phyloP scores from a whole-genome alignment of 2,797 vertebrate genomes.

The Melanotaenia nigrans region DNA sequence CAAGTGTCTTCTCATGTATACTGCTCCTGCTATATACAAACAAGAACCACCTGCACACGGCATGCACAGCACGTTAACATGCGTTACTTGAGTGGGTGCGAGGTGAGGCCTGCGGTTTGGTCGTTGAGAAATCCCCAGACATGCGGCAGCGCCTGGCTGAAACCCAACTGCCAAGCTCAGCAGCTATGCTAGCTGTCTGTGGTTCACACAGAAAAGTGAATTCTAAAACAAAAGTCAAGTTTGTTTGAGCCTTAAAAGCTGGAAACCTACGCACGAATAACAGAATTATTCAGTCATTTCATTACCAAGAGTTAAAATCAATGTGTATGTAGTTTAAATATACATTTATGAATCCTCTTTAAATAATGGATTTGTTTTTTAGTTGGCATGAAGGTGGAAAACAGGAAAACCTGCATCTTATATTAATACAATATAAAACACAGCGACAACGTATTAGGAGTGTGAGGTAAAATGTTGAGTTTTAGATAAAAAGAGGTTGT shows the following conservation, averaged over 20 bases:
- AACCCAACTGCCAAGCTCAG: background rate
- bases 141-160: background rate
- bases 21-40: slow-evolving; percentile 11
- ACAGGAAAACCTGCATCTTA: too few relatives aligned
- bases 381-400: too few relatives aligned
- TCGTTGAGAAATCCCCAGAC: slow-evolving; percentile 48
- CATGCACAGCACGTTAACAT: background rate
- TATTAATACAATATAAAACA: background rate
- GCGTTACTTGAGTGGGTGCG: background rate
- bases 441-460: background rate
- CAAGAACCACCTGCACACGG: slow-evolving; percentile 8
- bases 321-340: too few relatives aligned
- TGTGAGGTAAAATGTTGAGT: too few relatives aligned
- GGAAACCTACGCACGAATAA: background rate
- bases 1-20: background rate
- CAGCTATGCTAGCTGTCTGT: background rate
- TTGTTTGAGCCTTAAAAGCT: background rate
- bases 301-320: background rate
- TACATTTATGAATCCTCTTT: too few relatives aligned
- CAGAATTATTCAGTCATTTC: background rate
- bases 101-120: slow-evolving; percentile 23
- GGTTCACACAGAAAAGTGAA: background rate
- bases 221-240: background rate
- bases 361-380: too few relatives aligned
- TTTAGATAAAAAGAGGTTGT: background rate